Conservation (phyloP, 2,797 vertebrate species). For the Neopelma chrysocephalum region DNA sequence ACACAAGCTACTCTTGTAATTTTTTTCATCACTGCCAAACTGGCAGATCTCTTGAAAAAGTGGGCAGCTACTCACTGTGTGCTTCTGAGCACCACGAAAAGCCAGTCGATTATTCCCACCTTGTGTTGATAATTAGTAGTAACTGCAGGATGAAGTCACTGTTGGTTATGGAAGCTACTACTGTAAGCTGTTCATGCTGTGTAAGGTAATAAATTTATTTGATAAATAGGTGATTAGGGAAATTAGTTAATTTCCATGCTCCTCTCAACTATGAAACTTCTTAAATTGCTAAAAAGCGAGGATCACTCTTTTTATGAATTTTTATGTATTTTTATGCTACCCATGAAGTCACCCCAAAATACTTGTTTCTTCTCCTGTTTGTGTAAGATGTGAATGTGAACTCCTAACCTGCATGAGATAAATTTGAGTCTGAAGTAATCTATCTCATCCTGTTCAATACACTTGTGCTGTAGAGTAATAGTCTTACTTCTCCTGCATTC, state of each 20-base stretch:
- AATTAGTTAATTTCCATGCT: not conserved
- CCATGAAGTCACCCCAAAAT: not conserved
- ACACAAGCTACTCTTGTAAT: not conserved
- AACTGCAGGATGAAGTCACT: not conserved
- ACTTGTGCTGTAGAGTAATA: not conserved
- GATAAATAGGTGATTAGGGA: not conserved
- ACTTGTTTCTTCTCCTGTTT: not conserved
- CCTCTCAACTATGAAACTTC: not conserved
- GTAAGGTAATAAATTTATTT: not conserved
- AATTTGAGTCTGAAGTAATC: not conserved
- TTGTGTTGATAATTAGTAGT: not conserved
- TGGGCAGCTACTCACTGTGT: not conserved
- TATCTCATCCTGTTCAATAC: not conserved
- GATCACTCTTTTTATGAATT: not conserved
- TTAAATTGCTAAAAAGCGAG: not conserved
- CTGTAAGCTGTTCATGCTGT: not conserved
- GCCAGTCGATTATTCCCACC: not conserved
- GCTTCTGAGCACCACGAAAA: not conserved
- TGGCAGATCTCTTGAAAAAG: not conserved
- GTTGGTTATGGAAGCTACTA: not conserved
- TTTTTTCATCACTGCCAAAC: not conserved
- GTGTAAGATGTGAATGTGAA: not conserved
- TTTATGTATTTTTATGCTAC: not conserved
- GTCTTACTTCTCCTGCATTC: not conserved
- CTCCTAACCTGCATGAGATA: not conserved